Conservation (phyloP, 2,888 invertebrate species). For the Lasioglossum leucozonium region DNA sequence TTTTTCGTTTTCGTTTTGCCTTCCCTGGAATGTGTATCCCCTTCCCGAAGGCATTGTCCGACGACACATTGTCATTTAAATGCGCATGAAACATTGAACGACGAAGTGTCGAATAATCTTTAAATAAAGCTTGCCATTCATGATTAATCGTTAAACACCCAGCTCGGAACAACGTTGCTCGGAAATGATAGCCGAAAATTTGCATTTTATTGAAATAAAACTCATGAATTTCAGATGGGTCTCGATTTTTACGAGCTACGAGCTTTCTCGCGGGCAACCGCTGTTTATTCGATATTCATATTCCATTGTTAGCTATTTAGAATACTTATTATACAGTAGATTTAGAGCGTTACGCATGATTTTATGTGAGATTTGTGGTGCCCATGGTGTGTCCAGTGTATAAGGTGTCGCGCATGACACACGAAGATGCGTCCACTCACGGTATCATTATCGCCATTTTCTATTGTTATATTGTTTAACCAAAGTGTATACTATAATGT, state of each 20-base stretch:
- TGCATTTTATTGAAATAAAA: background rate
- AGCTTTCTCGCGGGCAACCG: no score
- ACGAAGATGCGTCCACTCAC: no score
- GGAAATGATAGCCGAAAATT: background rate
- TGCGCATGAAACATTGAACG: background rate
- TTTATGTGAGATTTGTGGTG: no score
- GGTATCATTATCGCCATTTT: no score
- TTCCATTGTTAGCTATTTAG: no score
- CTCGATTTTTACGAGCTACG: background rate
- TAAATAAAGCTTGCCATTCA: background rate
- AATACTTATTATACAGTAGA: no score
- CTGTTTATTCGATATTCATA: no score
- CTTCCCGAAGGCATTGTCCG: conserved; percentile 8
- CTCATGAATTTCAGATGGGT: conserved; percentile 5
- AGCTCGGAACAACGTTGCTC: background rate
- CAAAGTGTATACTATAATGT: no score
- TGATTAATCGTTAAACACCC: background rate
- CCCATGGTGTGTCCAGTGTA: no score
- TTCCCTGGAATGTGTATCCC: background rate
- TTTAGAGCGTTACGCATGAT: no score
- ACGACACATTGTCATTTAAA: conserved; percentile 18
- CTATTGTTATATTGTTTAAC: no score
- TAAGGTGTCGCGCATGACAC: no score
- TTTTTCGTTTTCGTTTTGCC: conserved; percentile 16
- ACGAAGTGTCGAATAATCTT: conserved; percentile 16